Evolutionary conservation across 2,797 vertebrate species (phyloP).

Genomic region (Hybognathus amarus): DNA sequence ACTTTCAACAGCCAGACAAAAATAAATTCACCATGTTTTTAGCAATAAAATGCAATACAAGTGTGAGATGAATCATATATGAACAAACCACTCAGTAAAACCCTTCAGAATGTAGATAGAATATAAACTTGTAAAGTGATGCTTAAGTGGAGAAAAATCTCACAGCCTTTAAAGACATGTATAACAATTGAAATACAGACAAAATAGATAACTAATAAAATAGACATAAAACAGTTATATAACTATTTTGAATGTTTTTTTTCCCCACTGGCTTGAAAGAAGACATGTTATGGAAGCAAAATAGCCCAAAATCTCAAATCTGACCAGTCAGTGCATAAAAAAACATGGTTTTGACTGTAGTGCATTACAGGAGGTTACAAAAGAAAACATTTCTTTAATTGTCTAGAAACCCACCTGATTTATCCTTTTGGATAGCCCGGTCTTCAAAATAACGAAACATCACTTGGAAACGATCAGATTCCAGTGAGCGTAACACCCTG

Average conservation of each 20-base stretch:
- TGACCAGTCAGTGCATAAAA: background rate
- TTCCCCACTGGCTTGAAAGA: background rate
- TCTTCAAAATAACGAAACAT: conserved; percentile 99
- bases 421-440: conserved; percentile 97
- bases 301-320: background rate
- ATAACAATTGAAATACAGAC: too few relatives aligned
- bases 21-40: background rate
- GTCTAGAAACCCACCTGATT: conserved; percentile 83
- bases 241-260: too few relatives aligned
- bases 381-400: background rate
- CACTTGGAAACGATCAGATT: conserved; percentile 96
- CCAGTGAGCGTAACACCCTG: conserved; percentile 88
- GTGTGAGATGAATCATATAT: background rate
- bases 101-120: background rate
- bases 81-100: background rate
- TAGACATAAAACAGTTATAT: too few relatives aligned
- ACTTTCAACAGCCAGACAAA: background rate
- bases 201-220: too few relatives aligned
- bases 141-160: background rate
- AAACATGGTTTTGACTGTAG: background rate
- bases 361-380: background rate
- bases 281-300: background rate
- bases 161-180: too few relatives aligned
- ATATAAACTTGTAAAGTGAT: background rate
- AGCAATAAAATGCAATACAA: background rate